Evolutionary conservation across 2,888 invertebrate genomes (phyloP).

Genomic region (Sphaerolaimus hirsutus): DNA sequence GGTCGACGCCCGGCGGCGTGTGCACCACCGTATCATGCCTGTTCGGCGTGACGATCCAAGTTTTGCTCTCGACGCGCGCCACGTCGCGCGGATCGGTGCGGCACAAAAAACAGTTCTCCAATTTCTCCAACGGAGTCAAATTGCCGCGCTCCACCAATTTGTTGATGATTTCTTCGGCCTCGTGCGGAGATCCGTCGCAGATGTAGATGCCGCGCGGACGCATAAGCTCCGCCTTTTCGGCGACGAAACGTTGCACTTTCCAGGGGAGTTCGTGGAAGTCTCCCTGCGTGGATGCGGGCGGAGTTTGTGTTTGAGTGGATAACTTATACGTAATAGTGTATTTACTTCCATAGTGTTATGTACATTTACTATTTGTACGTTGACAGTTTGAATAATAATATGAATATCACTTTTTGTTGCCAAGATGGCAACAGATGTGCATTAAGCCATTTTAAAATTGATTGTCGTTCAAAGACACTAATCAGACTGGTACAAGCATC

Average conservation of each 20-base stretch:
- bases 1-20: constrained; percentile 50
- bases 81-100: constrained; percentile 89
- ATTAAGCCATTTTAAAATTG: too few species aligned
- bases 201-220: constrained; percentile 18
- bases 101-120: constrained; percentile 14
- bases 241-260: constrained; percentile 28
- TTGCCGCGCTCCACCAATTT: constrained; percentile 23
- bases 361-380: too few species aligned
- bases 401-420: too few species aligned
- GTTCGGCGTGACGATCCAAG: constrained; percentile 62
- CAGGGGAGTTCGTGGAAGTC: constrained; percentile 27
- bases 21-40: constrained; percentile 56
- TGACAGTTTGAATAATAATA: too few species aligned
- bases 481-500: too few species aligned
- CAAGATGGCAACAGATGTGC: too few species aligned
- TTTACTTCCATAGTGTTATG: too few species aligned
- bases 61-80: constrained; percentile 77
- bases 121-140: constrained; percentile 19
- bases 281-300: too few species aligned
- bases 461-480: too few species aligned
- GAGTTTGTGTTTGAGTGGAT: too few species aligned
- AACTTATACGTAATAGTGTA: too few species aligned
- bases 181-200: constrained; percentile 25
- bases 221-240: constrained; percentile 23
- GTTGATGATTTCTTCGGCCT: constrained; percentile 25